Conservation (phyloP, 2,113 vertebrate species). For the Siphamia tubifer region DNA sequence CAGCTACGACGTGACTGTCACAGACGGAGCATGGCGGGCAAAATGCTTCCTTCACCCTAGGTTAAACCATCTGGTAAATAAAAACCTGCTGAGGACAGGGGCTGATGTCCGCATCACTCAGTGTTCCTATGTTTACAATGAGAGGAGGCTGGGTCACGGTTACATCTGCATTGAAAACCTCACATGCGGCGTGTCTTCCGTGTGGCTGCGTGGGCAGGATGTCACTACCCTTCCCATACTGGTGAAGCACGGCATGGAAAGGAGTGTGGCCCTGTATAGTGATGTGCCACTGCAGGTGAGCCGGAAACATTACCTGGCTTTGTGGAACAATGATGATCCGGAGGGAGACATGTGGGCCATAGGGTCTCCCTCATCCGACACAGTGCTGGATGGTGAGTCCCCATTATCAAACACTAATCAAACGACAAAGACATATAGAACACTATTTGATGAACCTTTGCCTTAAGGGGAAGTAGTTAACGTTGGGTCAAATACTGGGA, state of each 20-base stretch:
- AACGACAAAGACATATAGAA: too few species aligned
- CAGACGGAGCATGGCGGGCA: slow-evolving; percentile 74
- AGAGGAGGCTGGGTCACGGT: slow-evolving; percentile 77
- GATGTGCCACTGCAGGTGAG: slow-evolving; percentile 74
- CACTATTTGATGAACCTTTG: too few species aligned
- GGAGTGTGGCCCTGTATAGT: slow-evolving; percentile 19
- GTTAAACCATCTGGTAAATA: slow-evolving; percentile 77
- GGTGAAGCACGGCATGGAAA: slow-evolving; percentile 36
- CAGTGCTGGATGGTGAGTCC: slow-evolving; percentile 80
- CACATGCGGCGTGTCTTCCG: slow-evolving; percentile 7
- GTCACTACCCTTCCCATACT: slow-evolving; percentile 48
- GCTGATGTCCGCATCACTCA: slow-evolving; percentile 66
- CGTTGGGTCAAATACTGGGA: too few species aligned
- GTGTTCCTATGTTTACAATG: slow-evolving; percentile 82
- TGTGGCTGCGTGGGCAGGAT: neutral
- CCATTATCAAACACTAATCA: neutral
- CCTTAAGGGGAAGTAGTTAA: too few species aligned
- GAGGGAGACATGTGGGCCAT: slow-evolving; percentile 83
- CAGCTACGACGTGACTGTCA: slow-evolving; percentile 82
- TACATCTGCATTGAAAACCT: slow-evolving; percentile 80
- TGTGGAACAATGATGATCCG: slow-evolving; percentile 92
- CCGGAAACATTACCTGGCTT: slow-evolving; percentile 84
- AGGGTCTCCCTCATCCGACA: slow-evolving; percentile 30
- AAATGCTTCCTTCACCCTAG: slow-evolving; percentile 78
- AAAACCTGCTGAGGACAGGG: slow-evolving; percentile 81